Evolutionary conservation across 2,113 vertebrate species (phyloP), one percentile per base, ranked within the genome.

Genomic region (Aspiorhynchus laticeps): DNA sequence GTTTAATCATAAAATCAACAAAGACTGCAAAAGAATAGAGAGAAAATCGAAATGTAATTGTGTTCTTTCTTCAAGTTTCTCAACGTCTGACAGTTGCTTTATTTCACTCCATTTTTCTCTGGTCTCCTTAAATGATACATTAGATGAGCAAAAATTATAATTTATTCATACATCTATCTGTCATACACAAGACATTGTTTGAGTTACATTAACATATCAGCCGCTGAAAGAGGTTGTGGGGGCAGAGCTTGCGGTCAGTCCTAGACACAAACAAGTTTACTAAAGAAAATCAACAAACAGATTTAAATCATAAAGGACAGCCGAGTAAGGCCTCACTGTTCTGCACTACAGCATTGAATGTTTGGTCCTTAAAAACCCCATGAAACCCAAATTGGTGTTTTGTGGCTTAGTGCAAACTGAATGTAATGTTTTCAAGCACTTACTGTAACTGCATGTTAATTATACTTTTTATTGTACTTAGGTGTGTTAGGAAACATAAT

Each of bases 1-100:
- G 53, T 61, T 80, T 80, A 80, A 80, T 38, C 51, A 38, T 36
- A 80, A 61, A 59, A 80, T 61, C 51, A 56, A 79, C 77, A 56
- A 46, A 46, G 73, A 46, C 38, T 7, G 31, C 19, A 73, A 1
- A 21, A 38, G 43, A n/a, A 43, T 43, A 43, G 41, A 53, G 28
- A 48, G 15, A 24, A 56, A 46, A 76, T 28, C 38, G 2, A 38
- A 14, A 15, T 61, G 6, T 14, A 36, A 61, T 41, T 80, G 10
- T 71, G 41, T 51, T 36, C 48, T 73, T 19, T 38, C 46, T 36
- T 38, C 56, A 81, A 81, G 53, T 59, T 80, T 61, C 31, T 2
- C 51, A 41, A 21, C 19, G 5, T 43, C n/a, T 82, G 59, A 63
- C 46, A 84, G 28, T 59, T 74, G 24, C 67, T 84, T 36, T 74